Evolutionary conservation across 2,113 vertebrate genomes (phyloP).

Genomic region (Sterrhoptilus dennistouni): DNA sequence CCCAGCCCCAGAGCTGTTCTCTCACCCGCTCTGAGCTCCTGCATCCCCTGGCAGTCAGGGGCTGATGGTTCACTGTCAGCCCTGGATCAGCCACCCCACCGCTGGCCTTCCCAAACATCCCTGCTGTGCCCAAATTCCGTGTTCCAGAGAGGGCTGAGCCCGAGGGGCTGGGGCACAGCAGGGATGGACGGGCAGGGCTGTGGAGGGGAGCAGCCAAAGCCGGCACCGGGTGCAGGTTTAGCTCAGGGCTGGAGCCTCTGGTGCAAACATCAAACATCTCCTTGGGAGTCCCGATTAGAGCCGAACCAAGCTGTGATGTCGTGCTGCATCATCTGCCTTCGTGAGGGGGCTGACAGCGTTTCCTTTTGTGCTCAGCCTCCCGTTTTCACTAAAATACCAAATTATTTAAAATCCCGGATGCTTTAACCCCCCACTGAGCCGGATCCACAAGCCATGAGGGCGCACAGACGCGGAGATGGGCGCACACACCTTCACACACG

Average conservation of each 20-base stretch:
- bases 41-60: fast-evolving
- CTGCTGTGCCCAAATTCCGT: background rate
- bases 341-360: background rate
- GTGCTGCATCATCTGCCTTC: background rate
- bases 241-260: background rate
- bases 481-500: fast-evolving
- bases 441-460: fast-evolving
- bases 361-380: background rate
- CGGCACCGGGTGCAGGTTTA: background rate
- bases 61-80: background rate
- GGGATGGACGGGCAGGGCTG: background rate
- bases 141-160: background rate
- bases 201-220: background rate
- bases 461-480: background rate
- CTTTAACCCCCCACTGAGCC: background rate
- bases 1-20: background rate
- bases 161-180: background rate
- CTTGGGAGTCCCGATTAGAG: fast-evolving
- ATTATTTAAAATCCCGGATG: background rate
- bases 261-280: background rate
- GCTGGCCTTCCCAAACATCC: fast-evolving
- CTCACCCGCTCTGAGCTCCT: fast-evolving
- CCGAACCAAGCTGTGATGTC: background rate
- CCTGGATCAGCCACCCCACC: background rate
- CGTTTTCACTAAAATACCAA: background rate